phyloP scores from a whole-genome alignment of 30 jellyfish, hydroid and myxozoan species.

The Hydractinia symbiolongicarpus region DNA sequence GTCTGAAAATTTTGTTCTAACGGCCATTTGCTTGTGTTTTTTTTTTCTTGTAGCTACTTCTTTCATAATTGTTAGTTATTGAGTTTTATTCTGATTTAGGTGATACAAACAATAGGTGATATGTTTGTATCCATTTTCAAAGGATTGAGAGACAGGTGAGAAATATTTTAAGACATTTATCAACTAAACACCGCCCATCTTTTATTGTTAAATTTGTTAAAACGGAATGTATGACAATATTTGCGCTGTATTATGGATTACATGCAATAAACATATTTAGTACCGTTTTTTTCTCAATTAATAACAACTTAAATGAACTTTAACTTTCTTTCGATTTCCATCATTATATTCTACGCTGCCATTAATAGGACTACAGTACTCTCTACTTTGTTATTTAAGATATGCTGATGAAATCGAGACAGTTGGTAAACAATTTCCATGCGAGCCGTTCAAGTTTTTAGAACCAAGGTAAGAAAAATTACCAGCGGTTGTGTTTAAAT shows the following conservation, averaged over 20 bases:
- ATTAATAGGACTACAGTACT: no score
- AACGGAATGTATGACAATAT: not conserved
- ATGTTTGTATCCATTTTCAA: slow-evolving; percentile 87
- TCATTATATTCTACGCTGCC: no score
- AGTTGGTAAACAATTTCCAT: slow-evolving; percentile 94
- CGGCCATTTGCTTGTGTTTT: no score
- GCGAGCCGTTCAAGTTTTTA: slow-evolving; percentile 90
- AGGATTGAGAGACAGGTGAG: slow-evolving; percentile 91
- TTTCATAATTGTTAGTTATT: not conserved
- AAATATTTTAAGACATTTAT: not conserved
- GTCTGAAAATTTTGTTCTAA: no score
- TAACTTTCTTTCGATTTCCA: no score
- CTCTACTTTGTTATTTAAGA: slow-evolving; percentile 22
- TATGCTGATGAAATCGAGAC: slow-evolving; percentile 69
- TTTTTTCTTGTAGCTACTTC: not conserved
- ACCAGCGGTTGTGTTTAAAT: not conserved
- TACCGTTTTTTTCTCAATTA: not conserved
- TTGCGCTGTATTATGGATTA: not conserved
- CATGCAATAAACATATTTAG: not conserved
- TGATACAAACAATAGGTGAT: slow-evolving; percentile 80
- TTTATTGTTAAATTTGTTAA: no score
- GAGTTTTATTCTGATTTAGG: slow-evolving; percentile 39
- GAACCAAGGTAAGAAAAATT: slow-evolving; percentile 76
- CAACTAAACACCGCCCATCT: no score
- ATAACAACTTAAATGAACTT: no score